Evolutionary conservation across 1,140 invertebrate genomes (phyloP).

Genomic region (Drosophila nigromelanica): DNA sequence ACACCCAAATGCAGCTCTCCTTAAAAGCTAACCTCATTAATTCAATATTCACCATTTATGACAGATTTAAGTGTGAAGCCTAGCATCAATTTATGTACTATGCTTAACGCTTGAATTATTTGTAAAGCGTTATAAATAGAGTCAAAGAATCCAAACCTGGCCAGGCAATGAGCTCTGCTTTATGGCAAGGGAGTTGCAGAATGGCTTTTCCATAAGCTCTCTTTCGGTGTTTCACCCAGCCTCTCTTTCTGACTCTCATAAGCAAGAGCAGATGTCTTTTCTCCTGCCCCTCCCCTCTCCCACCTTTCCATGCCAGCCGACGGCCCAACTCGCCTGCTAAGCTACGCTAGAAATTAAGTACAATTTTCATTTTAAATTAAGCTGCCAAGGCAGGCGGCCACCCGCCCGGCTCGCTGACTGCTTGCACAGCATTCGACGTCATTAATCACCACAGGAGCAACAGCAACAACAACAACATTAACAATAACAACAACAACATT

Average conservation of each 20-base stretch:
- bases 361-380: constrained; percentile 82
- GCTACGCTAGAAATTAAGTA: constrained; percentile 73
- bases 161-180: constrained; percentile 33
- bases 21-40: neutral
- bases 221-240: neutral
- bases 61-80: constrained; percentile 7
- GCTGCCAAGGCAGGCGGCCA: constrained; percentile 56
- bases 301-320: neutral
- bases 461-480: constrained; percentile 44
- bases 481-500: constrained; percentile 42
- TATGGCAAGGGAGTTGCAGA: constrained; percentile 2
- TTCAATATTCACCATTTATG: constrained; percentile 22
- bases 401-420: constrained; percentile 11
- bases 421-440: constrained; percentile 68
- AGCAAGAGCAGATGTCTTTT: constrained; percentile 33
- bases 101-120: constrained; percentile 19
- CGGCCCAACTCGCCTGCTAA: constrained; percentile 14
- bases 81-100: constrained; percentile 7
- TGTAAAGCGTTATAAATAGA: constrained; percentile 37
- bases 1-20: neutral
- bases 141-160: constrained; percentile 1
- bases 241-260: constrained; percentile 8
- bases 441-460: constrained; percentile 74
- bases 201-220: constrained; percentile 49
- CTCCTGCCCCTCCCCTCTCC: neutral